phyloP scores from a whole-genome alignment of 2,113 vertebrate genomes.

The Salminus brasiliensis region DNA sequence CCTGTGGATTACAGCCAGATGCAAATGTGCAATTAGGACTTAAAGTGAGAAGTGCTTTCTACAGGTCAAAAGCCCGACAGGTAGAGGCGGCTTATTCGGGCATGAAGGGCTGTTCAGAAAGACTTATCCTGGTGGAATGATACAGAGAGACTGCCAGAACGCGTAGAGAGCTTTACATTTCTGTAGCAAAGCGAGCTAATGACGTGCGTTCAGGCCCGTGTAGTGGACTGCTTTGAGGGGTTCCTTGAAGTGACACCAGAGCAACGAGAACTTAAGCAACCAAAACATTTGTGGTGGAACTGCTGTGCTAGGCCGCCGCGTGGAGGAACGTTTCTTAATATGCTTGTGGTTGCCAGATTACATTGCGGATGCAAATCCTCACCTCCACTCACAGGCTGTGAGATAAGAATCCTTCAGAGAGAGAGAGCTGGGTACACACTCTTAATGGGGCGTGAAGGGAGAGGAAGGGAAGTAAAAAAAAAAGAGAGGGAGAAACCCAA shows the following conservation, averaged over 20 bases:
- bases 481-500: neutral
- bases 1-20: neutral
- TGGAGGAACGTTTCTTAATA: conserved; percentile 12
- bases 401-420: conserved; percentile 26
- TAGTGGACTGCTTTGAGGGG: neutral
- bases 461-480: neutral
- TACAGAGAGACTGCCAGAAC: neutral
- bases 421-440: conserved; percentile 33
- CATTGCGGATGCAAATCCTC: conserved; percentile 44
- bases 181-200: neutral
- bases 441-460: conserved; percentile 48
- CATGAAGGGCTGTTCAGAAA: neutral
- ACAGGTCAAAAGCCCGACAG: neutral
- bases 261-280: conserved; percentile 9
- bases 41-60: neutral
- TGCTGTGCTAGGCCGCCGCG: conserved; percentile 18
- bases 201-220: neutral
- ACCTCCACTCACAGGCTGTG: conserved; percentile 17
- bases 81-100: neutral
- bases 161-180: neutral
- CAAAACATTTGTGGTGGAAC: conserved; percentile 7
- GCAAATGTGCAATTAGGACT: neutral
- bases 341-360: conserved; percentile 39
- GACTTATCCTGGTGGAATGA: neutral
- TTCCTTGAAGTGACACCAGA: conserved; percentile 21